Base-by-base conservation (phyloP, 2,797 vertebrate species). In the Brachyrhaphis roseni region DNA sequence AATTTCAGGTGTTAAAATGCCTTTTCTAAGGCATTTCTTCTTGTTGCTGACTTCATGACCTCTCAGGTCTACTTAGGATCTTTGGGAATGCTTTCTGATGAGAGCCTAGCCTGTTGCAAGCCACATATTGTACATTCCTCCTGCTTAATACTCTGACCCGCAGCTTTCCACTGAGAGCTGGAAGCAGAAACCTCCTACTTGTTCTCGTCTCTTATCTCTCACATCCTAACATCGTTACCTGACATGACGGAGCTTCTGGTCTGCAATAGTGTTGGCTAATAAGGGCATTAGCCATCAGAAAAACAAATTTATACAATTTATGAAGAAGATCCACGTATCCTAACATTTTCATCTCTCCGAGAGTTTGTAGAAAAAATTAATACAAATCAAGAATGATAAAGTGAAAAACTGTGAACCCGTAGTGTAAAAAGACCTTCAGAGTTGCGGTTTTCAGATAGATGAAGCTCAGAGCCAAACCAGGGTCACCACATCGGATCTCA, bases 141-240 rank as follows among this genome's bases (percentile, higher is more conserved):
- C 62, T 31, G 18, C 57, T n/a, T 59, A 16, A 28, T 71, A 36
- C 59, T 46, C 68, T 76, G 76, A 82, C 77, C 82, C 41, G 13
- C 73, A 82, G 75, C 46, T 72, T 79, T 79, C 36, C 34, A 39
- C 36, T 72, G 70, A 76, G 36, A 72, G 83, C 78, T 78, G 16
- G 41, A 49, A 78, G 84, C 74, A 76, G 13, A 77, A 55, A 53
- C 15, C 20, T 28, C 7, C 8, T 72, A 2, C 28, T 5, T 74
- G 34, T 78, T 84, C 77, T 78, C 82, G 72, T 71, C 68, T 68
- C 87, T 84, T 74, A 91, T 89, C 91, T 84, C 88, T 84, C 80
- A 87, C 84, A 85, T 89, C 89, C 86, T 78, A 81, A 87, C 79
- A 74, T 71, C 70, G 76, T 93, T 89, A 85, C 72, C 80, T 83